A percentile compares a stretch with the other conserved stretches of the same genome.
These are phyloP conservation scores for Bos indicus DNA, from an alignment of 2,113 vertebrate genomes.

Conservation along the genomic window DNA sequence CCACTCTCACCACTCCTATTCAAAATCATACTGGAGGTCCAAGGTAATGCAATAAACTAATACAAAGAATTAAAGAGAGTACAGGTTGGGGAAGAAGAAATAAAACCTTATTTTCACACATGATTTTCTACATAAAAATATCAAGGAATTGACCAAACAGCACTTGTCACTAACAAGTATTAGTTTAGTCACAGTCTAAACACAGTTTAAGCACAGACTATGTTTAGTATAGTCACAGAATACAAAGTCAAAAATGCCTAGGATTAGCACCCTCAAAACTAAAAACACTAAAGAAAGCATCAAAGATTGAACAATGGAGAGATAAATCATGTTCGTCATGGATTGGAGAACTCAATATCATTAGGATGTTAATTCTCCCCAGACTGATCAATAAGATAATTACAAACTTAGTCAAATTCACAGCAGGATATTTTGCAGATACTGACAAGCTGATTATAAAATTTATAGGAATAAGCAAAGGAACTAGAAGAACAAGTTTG, in stretches of 20 bases:
- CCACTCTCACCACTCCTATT: background rate
- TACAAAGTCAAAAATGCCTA: background rate
- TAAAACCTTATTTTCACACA: background rate
- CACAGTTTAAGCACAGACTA: background rate
- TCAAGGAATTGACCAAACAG: background rate
- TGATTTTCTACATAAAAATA: background rate
- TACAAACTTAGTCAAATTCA: background rate
- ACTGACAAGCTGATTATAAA: background rate
- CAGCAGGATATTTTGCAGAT: background rate
- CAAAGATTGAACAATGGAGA: background rate
- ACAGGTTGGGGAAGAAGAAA: background rate
- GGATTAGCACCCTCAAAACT: background rate
- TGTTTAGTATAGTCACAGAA: background rate
- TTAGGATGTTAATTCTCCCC: background rate
- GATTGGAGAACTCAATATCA: background rate
- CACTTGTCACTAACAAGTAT: background rate
- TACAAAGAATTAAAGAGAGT: background rate
- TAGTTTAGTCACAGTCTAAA: background rate
- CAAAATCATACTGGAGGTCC: background rate
- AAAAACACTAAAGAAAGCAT: background rate
- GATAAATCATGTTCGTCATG: background rate
- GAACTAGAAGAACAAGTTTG: background rate
- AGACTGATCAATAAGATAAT: background rate
- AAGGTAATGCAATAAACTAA: background rate
- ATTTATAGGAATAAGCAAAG: background rate